Conservation (phyloP, 2,797 vertebrate species). For the Tolypeutes matacus region DNA sequence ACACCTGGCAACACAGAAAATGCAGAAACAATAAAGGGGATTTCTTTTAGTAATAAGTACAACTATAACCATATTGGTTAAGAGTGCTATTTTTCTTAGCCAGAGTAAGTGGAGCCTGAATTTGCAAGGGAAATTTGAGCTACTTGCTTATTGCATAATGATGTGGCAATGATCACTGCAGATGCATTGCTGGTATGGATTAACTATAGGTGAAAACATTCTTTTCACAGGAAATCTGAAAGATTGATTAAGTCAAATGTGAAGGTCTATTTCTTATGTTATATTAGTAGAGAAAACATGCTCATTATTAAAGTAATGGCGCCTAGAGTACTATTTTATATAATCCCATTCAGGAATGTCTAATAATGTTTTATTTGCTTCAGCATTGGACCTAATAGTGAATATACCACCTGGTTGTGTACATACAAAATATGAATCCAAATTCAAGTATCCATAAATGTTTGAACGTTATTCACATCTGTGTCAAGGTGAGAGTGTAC, state of each 20-base stretch:
- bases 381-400: neutral
- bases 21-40: slow-evolving; percentile 80
- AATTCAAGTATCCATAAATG: neutral
- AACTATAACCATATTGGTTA: slow-evolving; percentile 63
- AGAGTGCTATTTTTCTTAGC: slow-evolving; percentile 77
- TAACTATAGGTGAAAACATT: neutral
- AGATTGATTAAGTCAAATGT: neutral
- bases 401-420: neutral
- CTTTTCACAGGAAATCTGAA: slow-evolving; percentile 12
- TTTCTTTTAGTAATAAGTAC: slow-evolving; percentile 80
- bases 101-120: slow-evolving; percentile 53
- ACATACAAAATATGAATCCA: neutral
- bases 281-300: neutral
- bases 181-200: neutral
- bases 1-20: slow-evolving; percentile 84
- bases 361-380: neutral
- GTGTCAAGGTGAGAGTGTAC: neutral
- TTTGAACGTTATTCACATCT: neutral
- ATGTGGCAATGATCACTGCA: neutral
- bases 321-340: neutral
- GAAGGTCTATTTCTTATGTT: neutral
- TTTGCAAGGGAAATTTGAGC: slow-evolving; percentile 78
- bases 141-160: slow-evolving; percentile 73
- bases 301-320: neutral
- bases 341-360: neutral